Evolutionary conservation across 2,113 vertebrate genomes (phyloP).

Genomic region (Oenanthe melanoleuca): DNA sequence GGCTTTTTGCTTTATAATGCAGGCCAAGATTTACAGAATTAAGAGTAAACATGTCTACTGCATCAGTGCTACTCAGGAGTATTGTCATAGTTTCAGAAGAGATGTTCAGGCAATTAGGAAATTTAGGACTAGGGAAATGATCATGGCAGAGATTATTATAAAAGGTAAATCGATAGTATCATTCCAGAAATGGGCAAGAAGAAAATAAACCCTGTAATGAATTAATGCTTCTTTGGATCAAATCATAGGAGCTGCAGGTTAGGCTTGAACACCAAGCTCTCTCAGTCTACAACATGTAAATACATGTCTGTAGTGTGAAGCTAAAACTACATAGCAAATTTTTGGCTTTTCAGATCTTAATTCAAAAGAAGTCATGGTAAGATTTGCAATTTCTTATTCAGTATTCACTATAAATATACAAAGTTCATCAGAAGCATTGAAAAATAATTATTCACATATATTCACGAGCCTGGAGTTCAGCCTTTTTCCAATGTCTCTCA

Average conservation of each 20-base stretch:
- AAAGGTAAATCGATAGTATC: background rate
- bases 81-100: background rate
- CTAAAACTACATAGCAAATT: background rate
- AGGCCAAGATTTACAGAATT: constrained; percentile 27
- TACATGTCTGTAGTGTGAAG: background rate
- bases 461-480: background rate
- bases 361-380: background rate
- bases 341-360: background rate
- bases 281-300: background rate
- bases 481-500: background rate
- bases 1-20: background rate
- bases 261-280: background rate
- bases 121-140: background rate
- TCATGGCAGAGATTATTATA: background rate
- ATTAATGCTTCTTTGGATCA: constrained; percentile 2
- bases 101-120: background rate
- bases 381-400: background rate
- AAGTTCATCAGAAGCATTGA: background rate
- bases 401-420: background rate
- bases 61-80: background rate
- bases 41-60: background rate
- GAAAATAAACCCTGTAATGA: background rate
- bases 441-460: background rate
- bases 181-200: background rate
- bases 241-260: background rate